These are phyloP conservation scores for Noctua pronuba DNA, from an alignment of 2,888 invertebrate genomes.

Conservation along the genomic window DNA sequence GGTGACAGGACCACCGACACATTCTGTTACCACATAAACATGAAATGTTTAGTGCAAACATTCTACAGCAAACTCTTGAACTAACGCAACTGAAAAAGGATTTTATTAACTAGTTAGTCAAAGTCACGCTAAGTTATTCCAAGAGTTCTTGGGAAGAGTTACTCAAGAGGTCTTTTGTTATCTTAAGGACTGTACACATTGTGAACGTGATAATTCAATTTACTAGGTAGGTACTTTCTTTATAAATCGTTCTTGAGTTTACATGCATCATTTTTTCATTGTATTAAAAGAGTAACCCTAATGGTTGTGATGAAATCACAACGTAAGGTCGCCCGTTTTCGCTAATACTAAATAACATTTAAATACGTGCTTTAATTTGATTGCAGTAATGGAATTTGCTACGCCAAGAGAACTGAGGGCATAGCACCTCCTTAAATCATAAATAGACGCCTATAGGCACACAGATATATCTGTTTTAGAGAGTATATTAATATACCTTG, in stretches of 20 bases:
- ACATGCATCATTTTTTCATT: background rate
- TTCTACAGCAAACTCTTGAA: background rate
- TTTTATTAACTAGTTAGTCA: background rate
- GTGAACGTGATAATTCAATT: background rate
- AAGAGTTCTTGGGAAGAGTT: background rate
- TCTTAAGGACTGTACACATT: background rate
- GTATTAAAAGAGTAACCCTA: background rate
- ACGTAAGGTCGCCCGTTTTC: background rate
- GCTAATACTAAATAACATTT: background rate
- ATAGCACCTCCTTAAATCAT: too few species aligned
- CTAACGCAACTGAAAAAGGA: background rate
- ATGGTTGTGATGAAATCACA: background rate
- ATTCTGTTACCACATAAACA: background rate
- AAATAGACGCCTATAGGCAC: too few species aligned
- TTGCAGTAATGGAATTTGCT: background rate
- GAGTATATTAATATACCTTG: too few species aligned
- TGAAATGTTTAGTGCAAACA: background rate
- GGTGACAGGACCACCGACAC: background rate
- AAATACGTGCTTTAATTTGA: background rate
- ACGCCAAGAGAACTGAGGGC: too few species aligned
- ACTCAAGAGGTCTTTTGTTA: background rate
- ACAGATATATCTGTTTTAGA: too few species aligned
- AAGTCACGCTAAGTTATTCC: background rate
- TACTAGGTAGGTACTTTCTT: background rate
- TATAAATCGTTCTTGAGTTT: background rate